phyloP scores from a whole-genome alignment of 1,140 invertebrate species.

The Archivesica marissinica region DNA sequence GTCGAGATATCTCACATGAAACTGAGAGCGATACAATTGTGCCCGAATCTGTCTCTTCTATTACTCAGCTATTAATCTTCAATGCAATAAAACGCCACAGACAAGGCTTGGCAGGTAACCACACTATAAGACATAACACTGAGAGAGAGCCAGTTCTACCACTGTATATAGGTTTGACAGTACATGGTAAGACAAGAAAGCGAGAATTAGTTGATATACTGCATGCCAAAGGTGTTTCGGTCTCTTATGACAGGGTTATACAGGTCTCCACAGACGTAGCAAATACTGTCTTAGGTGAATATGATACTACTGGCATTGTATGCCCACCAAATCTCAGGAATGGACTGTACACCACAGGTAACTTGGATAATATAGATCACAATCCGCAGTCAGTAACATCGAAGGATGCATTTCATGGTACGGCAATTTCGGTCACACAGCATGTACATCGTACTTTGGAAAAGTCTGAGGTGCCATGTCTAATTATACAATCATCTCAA shows the following conservation, averaged over 20 bases:
- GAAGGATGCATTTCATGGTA: no score
- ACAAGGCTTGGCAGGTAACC: not conserved
- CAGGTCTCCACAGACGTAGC: constrained; percentile 33
- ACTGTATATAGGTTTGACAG: constrained; percentile 40
- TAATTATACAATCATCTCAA: no score
- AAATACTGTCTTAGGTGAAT: constrained; percentile 27
- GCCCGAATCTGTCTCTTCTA: not conserved
- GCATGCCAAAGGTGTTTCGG: not conserved
- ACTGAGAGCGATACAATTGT: not conserved
- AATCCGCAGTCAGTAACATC: no score
- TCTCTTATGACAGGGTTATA: constrained; percentile 49
- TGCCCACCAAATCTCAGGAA: constrained; percentile 34
- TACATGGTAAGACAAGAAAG: constrained; percentile 57
- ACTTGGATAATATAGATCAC: not conserved
- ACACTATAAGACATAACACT: not conserved
- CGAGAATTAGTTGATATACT: not conserved
- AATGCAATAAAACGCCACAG: not conserved
- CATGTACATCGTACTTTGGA: no score
- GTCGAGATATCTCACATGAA: not conserved
- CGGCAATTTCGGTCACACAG: no score
- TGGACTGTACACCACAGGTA: not conserved
- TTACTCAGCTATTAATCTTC: not conserved
- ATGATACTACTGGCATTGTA: not conserved
- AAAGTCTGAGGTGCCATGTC: no score
- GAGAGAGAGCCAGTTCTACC: constrained; percentile 55